These are phyloP conservation scores for Datnioides undecimradiatus DNA, from an alignment of 2,113 vertebrate genomes.

Conservation along the genomic window DNA sequence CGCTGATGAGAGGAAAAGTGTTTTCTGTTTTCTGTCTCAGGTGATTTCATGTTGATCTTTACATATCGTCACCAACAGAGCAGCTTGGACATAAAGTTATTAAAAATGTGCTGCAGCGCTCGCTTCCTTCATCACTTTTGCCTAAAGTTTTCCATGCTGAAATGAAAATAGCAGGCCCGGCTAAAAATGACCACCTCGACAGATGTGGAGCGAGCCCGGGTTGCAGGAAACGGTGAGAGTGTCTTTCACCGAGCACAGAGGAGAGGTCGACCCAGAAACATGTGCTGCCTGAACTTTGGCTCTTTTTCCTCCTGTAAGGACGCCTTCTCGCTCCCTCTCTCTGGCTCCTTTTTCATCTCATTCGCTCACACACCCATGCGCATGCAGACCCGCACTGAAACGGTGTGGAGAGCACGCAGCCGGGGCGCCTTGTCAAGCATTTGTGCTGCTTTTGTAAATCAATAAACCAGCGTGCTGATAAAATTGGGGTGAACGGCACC, in stretches of 20 bases:
- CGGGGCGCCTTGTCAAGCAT: background rate
- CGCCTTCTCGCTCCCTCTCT: constrained; percentile 64
- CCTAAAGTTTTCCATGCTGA: constrained; percentile 31
- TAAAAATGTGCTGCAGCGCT: background rate
- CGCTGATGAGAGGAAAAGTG: no score
- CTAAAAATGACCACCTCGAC: constrained; percentile 74
- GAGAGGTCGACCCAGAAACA: constrained; percentile 79
- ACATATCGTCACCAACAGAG: background rate
- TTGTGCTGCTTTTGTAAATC: background rate
- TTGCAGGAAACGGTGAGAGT: constrained; percentile 72
- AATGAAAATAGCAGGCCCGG: constrained; percentile 70
- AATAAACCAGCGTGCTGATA: background rate
- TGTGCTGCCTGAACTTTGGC: constrained; percentile 83
- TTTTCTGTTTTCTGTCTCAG: background rate
- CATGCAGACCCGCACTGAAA: background rate
- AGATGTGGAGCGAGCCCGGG: constrained; percentile 61
- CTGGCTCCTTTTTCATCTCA: background rate
- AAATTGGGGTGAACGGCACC: no score
- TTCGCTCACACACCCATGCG: constrained; percentile 19
- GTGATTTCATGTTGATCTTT: background rate
- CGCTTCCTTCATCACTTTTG: background rate
- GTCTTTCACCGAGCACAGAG: constrained; percentile 60
- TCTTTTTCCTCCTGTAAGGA: constrained; percentile 77
- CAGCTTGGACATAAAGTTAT: background rate
- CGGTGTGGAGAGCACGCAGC: background rate